A percentile compares a stretch with the other conserved stretches of the same genome.
phyloP scores from a whole-genome alignment of 2,888 invertebrate genomes.

The Minunthozetes semirufus region DNA sequence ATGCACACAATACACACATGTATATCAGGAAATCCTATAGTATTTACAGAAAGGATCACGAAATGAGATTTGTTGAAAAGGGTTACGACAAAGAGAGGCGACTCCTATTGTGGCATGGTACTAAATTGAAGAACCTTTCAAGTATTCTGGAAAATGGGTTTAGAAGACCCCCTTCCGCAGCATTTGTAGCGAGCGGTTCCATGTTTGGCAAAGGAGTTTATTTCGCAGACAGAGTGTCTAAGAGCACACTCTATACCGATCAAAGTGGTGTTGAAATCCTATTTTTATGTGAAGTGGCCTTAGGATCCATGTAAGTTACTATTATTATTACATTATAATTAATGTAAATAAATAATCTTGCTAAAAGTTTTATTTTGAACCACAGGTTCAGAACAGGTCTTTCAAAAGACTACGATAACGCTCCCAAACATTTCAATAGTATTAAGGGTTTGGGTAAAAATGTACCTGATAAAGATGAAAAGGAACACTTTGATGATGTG shows the following conservation, averaged over 20 bases:
- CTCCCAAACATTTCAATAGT: background rate
- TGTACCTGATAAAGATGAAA: background rate
- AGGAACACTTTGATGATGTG: background rate
- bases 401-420: background rate
- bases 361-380: background rate
- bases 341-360: too few species aligned
- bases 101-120: conserved; percentile 77
- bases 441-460: background rate
- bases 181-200: conserved; percentile 47
- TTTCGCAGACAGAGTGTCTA: conserved; percentile 98
- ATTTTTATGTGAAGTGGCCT: conserved; percentile 76
- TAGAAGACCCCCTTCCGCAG: conserved; percentile 44
- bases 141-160: conserved; percentile 80
- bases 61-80: background rate
- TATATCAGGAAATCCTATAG: too few species aligned
- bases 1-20: too few species aligned
- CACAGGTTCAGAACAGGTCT: background rate
- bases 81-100: background rate
- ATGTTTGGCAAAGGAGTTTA: conserved; percentile 99
- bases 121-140: conserved; percentile 83
- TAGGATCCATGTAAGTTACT: conserved; percentile 30
- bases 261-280: conserved; percentile 69
- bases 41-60: background rate
- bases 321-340: background rate
- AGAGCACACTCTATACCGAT: conserved; percentile 82